Percentiles rank a stretch among this genome's conserved stretches.
phyloP scores from a whole-genome alignment of 1,140 invertebrate genomes.

The Zaprionus inermis region DNA sequence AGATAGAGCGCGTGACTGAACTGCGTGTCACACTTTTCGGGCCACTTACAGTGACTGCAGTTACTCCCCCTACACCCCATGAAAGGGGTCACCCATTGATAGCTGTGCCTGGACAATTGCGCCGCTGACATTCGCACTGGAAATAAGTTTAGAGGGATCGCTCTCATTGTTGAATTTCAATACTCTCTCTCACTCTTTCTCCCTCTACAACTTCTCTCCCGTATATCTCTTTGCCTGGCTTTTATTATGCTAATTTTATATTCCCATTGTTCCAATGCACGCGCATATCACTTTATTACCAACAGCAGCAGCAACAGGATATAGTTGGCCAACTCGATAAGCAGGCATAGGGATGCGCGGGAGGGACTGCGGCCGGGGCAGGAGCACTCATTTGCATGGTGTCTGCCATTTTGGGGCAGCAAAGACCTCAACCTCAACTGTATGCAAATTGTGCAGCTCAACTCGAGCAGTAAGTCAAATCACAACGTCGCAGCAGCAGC shows the following conservation, averaged over 20 bases:
- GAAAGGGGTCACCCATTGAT: not conserved
- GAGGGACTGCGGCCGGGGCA: not conserved
- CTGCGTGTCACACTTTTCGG: constrained; percentile 65
- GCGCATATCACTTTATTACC: constrained; percentile 81
- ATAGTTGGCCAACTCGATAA: constrained; percentile 47
- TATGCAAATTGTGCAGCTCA: constrained; percentile 79
- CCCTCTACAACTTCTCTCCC: constrained; percentile 17
- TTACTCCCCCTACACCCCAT: not conserved
- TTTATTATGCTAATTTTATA: constrained; percentile 82
- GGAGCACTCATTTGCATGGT: constrained; percentile 69
- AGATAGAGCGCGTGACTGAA: constrained; percentile 58
- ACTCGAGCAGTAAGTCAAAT: constrained; percentile 80
- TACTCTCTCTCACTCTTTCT: constrained; percentile 11
- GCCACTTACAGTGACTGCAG: constrained; percentile 16
- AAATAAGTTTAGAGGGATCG: constrained; percentile 42
- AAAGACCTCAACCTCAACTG: constrained; percentile 61
- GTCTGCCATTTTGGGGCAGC: constrained; percentile 76
- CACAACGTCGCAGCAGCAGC: constrained; percentile 45
- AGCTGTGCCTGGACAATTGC: constrained; percentile 38
- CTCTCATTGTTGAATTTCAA: constrained; percentile 37
- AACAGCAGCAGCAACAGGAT: constrained; percentile 8
- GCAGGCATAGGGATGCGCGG: not conserved
- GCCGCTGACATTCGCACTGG: constrained; percentile 42
- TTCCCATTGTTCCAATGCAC: constrained; percentile 74
- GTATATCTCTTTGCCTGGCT: constrained; percentile 59